phyloP scores from a whole-genome alignment of 30 jellyfish, hydroid and myxozoan species.

The Rhopilema esculentum region DNA sequence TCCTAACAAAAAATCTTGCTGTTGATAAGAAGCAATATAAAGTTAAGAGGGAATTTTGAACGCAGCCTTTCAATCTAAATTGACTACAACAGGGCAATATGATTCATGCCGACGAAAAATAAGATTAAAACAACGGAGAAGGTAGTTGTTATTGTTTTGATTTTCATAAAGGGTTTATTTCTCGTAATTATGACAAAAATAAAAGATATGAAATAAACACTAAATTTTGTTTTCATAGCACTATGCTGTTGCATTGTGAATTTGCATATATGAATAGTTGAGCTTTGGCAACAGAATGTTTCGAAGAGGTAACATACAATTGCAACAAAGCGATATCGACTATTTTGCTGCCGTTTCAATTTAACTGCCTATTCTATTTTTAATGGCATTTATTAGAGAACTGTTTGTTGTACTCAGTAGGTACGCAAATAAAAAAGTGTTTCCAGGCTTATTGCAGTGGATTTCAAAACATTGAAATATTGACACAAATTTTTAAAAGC shows the following conservation, averaged over 20 bases:
- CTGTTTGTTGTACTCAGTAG: too few relatives aligned
- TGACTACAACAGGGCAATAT: not conserved
- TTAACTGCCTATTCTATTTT: not conserved
- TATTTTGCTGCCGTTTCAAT: not conserved
- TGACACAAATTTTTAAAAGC: too few relatives aligned
- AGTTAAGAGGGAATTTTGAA: not conserved
- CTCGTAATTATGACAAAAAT: not conserved
- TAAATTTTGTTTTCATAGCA: not conserved
- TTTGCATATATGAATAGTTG: not conserved
- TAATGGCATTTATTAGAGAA: not conserved
- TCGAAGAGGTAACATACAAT: not conserved
- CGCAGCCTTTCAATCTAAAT: not conserved
- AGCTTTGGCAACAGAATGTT: not conserved
- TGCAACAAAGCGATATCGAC: not conserved
- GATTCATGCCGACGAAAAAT: too few relatives aligned
- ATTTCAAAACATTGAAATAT: too few relatives aligned
- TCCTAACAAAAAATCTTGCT: not conserved
- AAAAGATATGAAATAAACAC: not conserved
- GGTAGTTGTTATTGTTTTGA: not conserved
- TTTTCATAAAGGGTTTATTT: not conserved
- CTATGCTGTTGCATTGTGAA: not conserved
- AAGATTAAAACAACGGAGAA: not conserved
- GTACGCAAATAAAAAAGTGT: too few relatives aligned
- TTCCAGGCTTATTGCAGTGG: too few relatives aligned
- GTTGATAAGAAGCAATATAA: not conserved